These are phyloP conservation scores for Clavelina lepadiformis DNA, from an alignment of 23 tunicate species.

Conservation along the genomic window DNA sequence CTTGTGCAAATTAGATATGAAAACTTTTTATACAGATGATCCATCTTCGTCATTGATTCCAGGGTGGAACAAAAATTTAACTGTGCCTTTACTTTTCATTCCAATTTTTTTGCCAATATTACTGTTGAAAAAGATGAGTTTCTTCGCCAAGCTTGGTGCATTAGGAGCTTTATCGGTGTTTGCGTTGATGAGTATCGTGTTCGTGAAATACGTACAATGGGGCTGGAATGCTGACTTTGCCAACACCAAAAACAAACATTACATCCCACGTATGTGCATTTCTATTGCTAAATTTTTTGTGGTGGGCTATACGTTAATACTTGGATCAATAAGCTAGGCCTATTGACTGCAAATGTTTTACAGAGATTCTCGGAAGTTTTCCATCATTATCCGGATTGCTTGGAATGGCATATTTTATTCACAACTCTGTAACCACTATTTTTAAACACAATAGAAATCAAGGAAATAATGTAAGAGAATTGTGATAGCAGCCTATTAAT, in stretches of 20 bases:
- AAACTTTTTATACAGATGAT: no score
- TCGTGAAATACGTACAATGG: slow-evolving; percentile 17
- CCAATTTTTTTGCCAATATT: slow-evolving; percentile 58
- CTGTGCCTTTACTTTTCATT: slow-evolving; percentile 61
- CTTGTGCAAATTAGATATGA: no score
- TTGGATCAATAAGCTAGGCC: no score
- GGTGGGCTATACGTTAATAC: no score
- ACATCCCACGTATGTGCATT: slow-evolving; percentile 32
- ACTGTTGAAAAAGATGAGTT: slow-evolving; percentile 45
- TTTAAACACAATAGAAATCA: slow-evolving; percentile 72
- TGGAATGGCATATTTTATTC: slow-evolving; percentile 60
- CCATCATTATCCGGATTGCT: slow-evolving; percentile 74
- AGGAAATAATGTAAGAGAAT: slow-evolving; percentile 51
- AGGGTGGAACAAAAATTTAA: slow-evolving; percentile 35
- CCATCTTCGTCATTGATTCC: slow-evolving; percentile 17
- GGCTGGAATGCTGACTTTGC: slow-evolving; percentile 20
- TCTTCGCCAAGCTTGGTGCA: slow-evolving; percentile 57
- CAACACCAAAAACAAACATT: slow-evolving; percentile 15
- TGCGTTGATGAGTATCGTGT: slow-evolving; percentile 3
- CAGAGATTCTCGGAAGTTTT: slow-evolving; percentile 32
- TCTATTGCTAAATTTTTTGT: no score
- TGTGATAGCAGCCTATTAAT: no score
- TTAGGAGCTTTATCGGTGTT: slow-evolving; percentile 33
- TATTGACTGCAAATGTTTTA: background rate
- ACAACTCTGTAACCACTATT: slow-evolving; percentile 62